Evolutionary conservation across 2,797 vertebrate genomes (phyloP), one percentile per base, ranked within the genome.

Genomic region (Aulostomus chinensis): DNA sequence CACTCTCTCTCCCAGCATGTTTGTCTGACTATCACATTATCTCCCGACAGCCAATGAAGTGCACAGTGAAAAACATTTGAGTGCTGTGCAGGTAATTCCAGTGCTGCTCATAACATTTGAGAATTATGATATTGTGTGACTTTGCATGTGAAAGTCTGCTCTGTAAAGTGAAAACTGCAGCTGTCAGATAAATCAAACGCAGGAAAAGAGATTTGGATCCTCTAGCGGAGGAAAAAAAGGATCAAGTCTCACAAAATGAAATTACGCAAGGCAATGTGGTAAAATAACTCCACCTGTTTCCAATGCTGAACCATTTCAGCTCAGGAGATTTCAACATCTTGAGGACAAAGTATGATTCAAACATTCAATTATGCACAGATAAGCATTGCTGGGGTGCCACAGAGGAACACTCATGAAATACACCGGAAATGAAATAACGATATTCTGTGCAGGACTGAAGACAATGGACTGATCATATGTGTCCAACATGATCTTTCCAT

Each of bases 231-330:
- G 15, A 22, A 25, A 13, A 38, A 40, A 45, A 45, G 42, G 47
- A 59, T 67, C 49, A 51, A 45, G 37, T 58, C 53, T 56, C 66
- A 45, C 48, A 55, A 37, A 73, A 60, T 18, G n/a, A 43, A 65
- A 49, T 58, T 52, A 64, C 46, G 37, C 53, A 40, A 47, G 48
- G 40, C 34, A 7, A 11, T 40, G 49, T 40, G 62, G 53, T 71
- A 64, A 65, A 52, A 58, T 43, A 62, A 71, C 53, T 53, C 66
- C 72, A 70, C 65, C 72, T 63, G 72, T 73, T 70, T 73, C 57
- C 53, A 67, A 43, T 42, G 45, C 45, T 34, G 37, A 40, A 26
- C 8, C 5, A 22, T n/a, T 42, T 39, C 20, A 22, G 22, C 26
- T 24, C 7, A n/a, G 28, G 13, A 25, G 40, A 32, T 37, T 53